Percentiles rank a stretch among this genome's conserved stretches.
Conservation (phyloP, 1,140 invertebrate species). For the Macrotrachela quadricornifera region DNA sequence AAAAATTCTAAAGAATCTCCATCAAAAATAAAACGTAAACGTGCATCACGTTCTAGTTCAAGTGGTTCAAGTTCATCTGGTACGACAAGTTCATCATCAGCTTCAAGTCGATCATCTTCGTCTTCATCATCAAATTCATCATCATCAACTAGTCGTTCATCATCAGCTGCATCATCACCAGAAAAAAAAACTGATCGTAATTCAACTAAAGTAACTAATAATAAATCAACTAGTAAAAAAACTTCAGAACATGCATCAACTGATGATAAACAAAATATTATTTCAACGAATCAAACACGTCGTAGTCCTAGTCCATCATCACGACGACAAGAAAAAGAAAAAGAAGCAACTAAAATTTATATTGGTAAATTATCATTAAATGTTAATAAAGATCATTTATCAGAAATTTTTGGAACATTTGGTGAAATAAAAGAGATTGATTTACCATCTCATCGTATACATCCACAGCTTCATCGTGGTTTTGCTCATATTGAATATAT, state of each 20-base stretch:
- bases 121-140: background rate
- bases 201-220: background rate
- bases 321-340: background rate
- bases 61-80: no score
- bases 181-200: background rate
- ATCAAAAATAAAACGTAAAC: no score
- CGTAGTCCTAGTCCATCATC: background rate
- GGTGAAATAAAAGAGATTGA: constrained; percentile 71
- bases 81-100: background rate
- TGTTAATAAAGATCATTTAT: constrained; percentile 65
- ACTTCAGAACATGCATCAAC: background rate
- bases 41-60: no score
- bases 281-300: background rate
- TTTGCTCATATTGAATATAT: constrained; percentile 86
- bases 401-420: constrained; percentile 81
- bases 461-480: constrained; percentile 59
- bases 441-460: constrained; percentile 60
- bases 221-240: background rate
- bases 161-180: background rate
- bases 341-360: constrained; percentile 41
- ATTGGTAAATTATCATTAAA: constrained; percentile 72
- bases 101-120: background rate
- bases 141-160: background rate
- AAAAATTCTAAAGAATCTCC: no score
- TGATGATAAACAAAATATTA: background rate